Base-by-base conservation (phyloP, 35 echinoderm and acorn worm genomes). In the Heliocidaris erythrogramma region DNA sequence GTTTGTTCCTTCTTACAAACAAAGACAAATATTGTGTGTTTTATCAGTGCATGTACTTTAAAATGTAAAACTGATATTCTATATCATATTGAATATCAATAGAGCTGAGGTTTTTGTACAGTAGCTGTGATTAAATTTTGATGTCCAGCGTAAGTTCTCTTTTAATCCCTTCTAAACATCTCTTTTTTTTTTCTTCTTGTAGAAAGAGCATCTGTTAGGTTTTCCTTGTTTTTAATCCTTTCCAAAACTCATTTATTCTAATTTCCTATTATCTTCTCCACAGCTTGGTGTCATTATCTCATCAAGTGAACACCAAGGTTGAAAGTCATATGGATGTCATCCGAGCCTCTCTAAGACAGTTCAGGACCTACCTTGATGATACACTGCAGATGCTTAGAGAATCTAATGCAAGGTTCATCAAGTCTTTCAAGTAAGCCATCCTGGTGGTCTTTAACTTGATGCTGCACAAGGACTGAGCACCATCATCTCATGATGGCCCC, bases 331-430 rank as follows among this genome's bases (percentile, higher is more conserved):
- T 99, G 98, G 94, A 97, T 18, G 96, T 99, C 1, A 99, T 99
- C 95, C 42, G 98, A 47, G 95, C 95, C 27, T 99, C 97, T 11
- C 71, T 99, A 42, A 95, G 98, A 29, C 93, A 97, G 60, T 99
- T 99, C 94, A 85, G 98, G 17, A 96, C 97, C 49, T 97, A 99
- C 94, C 96, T 99, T 24, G 98, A 99, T 60, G 97, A 99, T 53
- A 97, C 98, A 27, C 93, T 99, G 21, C 98, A 99, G 61, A 99
- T 99, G 98, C 95, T 99, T 48, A 96, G 98, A 49, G 97, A 97
- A 71, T 99, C 98, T 7, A 99, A 99, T 95, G 98, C 98, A 24
- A 96, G 98, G 65, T 97, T 99, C 90, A 99, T 99, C 94, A 99
- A 97, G 92, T 99, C 98, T 53, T 97, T 99, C 95, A 99, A 99